Base-by-base conservation (phyloP, 2,888 invertebrate species). In the Zele albiditarsus region DNA sequence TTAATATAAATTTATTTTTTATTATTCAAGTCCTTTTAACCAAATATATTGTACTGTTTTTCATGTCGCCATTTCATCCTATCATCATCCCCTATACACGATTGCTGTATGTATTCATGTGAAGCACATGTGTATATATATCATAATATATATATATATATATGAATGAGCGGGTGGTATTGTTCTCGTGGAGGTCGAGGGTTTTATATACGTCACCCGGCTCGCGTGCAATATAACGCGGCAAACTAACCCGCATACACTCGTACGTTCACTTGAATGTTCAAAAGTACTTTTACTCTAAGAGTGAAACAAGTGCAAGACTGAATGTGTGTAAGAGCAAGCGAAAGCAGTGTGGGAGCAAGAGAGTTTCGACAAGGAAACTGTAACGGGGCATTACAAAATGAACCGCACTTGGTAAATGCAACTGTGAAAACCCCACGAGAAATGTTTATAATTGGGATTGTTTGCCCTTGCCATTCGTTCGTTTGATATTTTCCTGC, bases 391-490 rank as follows among this genome's bases (percentile, higher is more conserved):
- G 81, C n/a, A 81, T 84, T 82, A 82, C 79, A 80, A 85, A 86
- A 85, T 85, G 84, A 84, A 83, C 81, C 79, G 80, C 71, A 78
- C 80, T 75, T 78, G 78, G 78, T 79, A 84, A 84, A 85, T 86
- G 84, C 82, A 83, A 83, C 84, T 83, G 83, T 80, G 80, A 84
- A 85, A 86, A 84, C 84, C 83, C 80, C 86, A 63, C 83, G 83
- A 84, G 86, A 85, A 86, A 86, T 88, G 86, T 88, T 88, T 87
- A 85, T 88, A 87, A 89, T 88, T 88, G 86, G 85, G 84, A 88
- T 88, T 87, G 87, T 84, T 84, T 82, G 82, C 31, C 20, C 67
- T 57, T 58, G 74, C 76, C 77, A 65, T 78, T 77, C 25, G 6
- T 71, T 38, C 23, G n/a, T 62, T 62, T 46, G 60, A 60, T 60